Evolutionary conservation across 2,888 invertebrate species (phyloP).

Genomic region (Cheilosia vernalis): DNA sequence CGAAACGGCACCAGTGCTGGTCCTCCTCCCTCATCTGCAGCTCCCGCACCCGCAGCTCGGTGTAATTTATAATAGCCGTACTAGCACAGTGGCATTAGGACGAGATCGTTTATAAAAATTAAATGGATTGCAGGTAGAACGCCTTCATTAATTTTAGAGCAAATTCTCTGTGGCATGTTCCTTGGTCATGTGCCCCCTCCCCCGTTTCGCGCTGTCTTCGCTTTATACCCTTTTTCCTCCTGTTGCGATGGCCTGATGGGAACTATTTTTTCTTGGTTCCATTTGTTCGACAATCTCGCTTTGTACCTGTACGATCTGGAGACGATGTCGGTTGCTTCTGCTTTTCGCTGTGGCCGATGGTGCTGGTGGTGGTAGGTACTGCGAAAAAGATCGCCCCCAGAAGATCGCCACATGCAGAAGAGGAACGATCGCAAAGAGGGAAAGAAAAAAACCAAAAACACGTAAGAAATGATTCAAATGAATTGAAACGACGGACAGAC

Average conservation of each 20-base stretch:
- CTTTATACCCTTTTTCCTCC: not conserved
- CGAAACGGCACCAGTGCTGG: constrained; percentile 25
- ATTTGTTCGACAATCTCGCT: constrained; percentile 60
- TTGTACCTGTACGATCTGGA: constrained; percentile 66
- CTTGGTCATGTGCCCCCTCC: constrained; percentile 50
- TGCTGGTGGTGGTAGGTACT: constrained; percentile 31
- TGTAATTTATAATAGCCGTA: constrained; percentile 78
- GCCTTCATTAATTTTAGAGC: constrained; percentile 81
- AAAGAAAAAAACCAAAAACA: constrained; percentile 18
- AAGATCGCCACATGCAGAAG: constrained; percentile 56
- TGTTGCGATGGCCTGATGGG: constrained; percentile 45
- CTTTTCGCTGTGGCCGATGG: constrained; percentile 29
- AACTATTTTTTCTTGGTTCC: constrained; percentile 51
- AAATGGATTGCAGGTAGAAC: constrained; percentile 81
- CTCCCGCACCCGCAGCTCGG: constrained; percentile 28
- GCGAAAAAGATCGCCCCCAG: constrained; percentile 52
- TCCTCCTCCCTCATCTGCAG: not conserved
- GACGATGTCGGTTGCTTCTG: constrained; percentile 69
- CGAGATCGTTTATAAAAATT: constrained; percentile 79
- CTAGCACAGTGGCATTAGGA: constrained; percentile 79
- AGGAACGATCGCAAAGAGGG: constrained; percentile 13
- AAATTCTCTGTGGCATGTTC: constrained; percentile 74
- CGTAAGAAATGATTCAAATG: constrained; percentile 72
- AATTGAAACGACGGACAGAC: constrained; percentile 70
- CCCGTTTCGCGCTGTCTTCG: constrained; percentile 31